Percentiles rank a stretch among this genome's conserved stretches.
Conservation (phyloP, 2,888 invertebrate species). For the Microctonus aethiopoides region DNA sequence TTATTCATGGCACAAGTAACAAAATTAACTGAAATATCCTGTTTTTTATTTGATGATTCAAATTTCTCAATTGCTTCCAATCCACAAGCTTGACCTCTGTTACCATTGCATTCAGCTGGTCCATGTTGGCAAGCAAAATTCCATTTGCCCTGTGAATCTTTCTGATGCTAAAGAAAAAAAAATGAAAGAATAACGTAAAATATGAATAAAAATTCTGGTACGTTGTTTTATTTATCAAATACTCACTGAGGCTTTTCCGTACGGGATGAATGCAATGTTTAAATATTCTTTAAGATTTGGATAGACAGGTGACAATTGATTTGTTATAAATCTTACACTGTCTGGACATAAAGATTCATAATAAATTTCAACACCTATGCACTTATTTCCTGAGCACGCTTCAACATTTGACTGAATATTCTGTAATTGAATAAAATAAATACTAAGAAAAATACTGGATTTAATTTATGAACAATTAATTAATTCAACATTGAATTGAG, state of each 20-base stretch:
- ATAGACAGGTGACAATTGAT: conserved; percentile 67
- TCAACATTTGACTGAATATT: background rate
- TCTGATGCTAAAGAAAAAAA: conserved; percentile 19
- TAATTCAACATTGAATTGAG: too few relatives aligned
- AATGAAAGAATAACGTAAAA: background rate
- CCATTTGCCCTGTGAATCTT: conserved; percentile 51
- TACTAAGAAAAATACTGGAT: too few relatives aligned
- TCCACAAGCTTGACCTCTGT: conserved; percentile 69
- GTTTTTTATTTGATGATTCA: conserved; percentile 43
- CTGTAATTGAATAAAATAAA: background rate
- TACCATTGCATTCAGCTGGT: conserved; percentile 68
- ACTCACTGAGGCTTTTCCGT: conserved; percentile 69
- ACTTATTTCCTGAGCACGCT: background rate
- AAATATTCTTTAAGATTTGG: conserved; percentile 59
- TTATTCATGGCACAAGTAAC: conserved; percentile 66
- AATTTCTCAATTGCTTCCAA: conserved; percentile 59
- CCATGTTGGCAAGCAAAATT: conserved; percentile 70
- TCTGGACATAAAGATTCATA: conserved; percentile 72
- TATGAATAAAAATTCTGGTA: background rate
- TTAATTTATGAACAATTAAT: too few relatives aligned
- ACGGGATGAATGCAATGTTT: conserved; percentile 67
- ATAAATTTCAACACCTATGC: conserved; percentile 66
- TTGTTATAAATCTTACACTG: conserved; percentile 67
- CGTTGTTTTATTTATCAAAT: background rate
- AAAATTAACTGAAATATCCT: conserved; percentile 52